Evolutionary conservation across 2,113 vertebrate species (phyloP), one percentile per base, ranked within the genome.

Genomic region (Oreochromis aureus): DNA sequence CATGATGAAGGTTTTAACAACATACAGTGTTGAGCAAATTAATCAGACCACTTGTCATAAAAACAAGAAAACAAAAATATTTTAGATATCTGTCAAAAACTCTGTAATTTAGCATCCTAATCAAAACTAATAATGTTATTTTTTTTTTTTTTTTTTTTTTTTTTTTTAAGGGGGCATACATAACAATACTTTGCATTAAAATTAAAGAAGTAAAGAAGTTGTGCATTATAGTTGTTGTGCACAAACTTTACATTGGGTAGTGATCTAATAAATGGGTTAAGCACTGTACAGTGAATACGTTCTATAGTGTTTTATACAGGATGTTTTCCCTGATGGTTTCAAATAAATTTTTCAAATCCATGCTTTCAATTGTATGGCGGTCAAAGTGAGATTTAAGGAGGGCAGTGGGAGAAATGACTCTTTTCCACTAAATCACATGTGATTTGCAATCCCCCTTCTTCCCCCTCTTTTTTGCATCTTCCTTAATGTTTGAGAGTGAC

Each of bases 81-180:
- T 56, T 56, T 56, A 56, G 22, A 56, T 24, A 4, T n/a, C 13
- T 56, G 55, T 56, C 22, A 46, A 46, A 46, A 46, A 46, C 48
- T 7, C 7, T 18, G 16, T 18, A 51, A 16, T 51, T 51, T 51
- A 16, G 56, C 56, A 58, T 30, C 56, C 30, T 58, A 58, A 58
- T 58, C 2, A 58, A 15, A 58, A 58, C 13, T 15, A 30, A 15
- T 59, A 27, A 30, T 2, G 4, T 16, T 27, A 27, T 30, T 59
- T 59, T 5, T 4, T 27, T 1, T 0, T 58, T 13, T 1, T 8
- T 11, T 5, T 12, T 4, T 15, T 8, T 7, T 58, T 55, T 54
- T 30, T 30, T 30, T 30, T 30, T 46, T 3, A 12, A 6, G 10
- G n/a, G 22, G 54, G n/a, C 3, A 55, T 55, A 56, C n/a, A 56